These are phyloP conservation scores for Drosophila santomea DNA, from an alignment of 1,140 invertebrate genomes.

Conservation along the genomic window DNA sequence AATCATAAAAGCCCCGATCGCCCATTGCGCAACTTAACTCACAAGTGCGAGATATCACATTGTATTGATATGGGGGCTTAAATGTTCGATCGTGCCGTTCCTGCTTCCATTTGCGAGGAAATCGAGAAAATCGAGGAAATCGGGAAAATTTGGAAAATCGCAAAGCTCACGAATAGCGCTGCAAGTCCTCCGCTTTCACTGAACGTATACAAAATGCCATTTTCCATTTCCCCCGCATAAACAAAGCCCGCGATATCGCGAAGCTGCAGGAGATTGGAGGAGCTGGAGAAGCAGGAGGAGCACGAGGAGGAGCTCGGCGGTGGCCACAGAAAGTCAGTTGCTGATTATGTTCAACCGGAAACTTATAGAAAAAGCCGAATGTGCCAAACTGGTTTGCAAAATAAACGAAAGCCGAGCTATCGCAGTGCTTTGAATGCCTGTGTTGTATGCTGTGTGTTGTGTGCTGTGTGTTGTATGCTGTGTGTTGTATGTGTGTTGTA, in stretches of 20 bases:
- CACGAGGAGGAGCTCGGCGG: not conserved
- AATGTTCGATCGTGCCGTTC: slow-evolving; percentile 36
- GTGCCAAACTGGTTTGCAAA: slow-evolving; percentile 62
- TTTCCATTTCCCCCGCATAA: slow-evolving; percentile 16
- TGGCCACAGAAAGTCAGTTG: slow-evolving; percentile 42
- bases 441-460: not conserved
- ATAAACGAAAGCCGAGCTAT: slow-evolving; percentile 59
- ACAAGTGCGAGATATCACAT: slow-evolving; percentile 28
- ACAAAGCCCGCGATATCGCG: slow-evolving; percentile 30
- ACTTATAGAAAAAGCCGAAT: slow-evolving; percentile 60
- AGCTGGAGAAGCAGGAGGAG: not conserved
- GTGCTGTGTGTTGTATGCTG: not conserved
- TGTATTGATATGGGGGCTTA: slow-evolving; percentile 32
- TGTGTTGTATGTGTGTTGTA: not conserved
- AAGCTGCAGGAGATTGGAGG: slow-evolving; percentile 8
- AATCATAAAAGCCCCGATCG: slow-evolving; percentile 40
- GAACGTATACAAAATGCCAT: slow-evolving; percentile 17
- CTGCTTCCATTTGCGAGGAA: slow-evolving; percentile 25
- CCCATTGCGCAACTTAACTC: slow-evolving; percentile 18
- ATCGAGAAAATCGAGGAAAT: not conserved
- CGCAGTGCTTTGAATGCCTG: slow-evolving; percentile 32
- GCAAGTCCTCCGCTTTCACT: slow-evolving; percentile 45
- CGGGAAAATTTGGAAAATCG: not conserved
- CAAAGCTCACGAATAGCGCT: slow-evolving; percentile 17
- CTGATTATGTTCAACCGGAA: slow-evolving; percentile 63